These are phyloP conservation scores for Calephelis nemesis DNA, from an alignment of 1,140 invertebrate species.

Conservation along the genomic window DNA sequence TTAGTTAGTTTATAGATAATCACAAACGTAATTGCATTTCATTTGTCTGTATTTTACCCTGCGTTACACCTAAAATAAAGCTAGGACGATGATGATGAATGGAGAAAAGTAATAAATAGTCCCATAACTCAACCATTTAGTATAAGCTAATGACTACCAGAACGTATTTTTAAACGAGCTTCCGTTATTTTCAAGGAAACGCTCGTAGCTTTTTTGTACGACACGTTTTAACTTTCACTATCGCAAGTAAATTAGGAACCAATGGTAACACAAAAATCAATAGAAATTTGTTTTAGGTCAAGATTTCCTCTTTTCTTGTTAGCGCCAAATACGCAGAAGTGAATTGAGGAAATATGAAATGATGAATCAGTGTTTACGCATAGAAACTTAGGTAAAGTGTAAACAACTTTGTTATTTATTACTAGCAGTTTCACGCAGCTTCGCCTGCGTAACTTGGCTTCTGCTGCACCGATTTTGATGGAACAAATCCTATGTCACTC, in stretches of 20 bases:
- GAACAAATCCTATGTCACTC: too few relatives aligned
- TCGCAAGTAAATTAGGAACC: constrained; percentile 5
- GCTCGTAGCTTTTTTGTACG: too few relatives aligned
- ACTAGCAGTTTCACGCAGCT: too few relatives aligned
- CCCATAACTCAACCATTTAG: too few relatives aligned
- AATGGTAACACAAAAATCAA: constrained; percentile 1
- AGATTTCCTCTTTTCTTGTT: constrained; percentile 24
- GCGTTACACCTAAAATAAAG: too few relatives aligned
- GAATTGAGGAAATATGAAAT: constrained; percentile 19
- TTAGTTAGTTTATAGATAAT: too few relatives aligned
- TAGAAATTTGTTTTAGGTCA: constrained; percentile 10
- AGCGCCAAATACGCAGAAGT: constrained; percentile 19
- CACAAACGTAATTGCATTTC: too few relatives aligned
- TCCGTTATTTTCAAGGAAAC: constrained; percentile 11
- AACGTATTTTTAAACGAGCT: not conserved
- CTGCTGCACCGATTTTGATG: too few relatives aligned
- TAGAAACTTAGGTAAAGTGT: not conserved
- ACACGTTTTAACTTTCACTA: constrained; percentile 7
- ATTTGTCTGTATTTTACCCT: too few relatives aligned
- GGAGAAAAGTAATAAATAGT: too few relatives aligned
- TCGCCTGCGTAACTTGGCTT: too few relatives aligned
- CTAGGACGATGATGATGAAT: too few relatives aligned
- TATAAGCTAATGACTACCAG: not conserved
- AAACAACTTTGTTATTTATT: not conserved
- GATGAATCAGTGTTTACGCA: constrained; percentile 2